phyloP scores from a whole-genome alignment of 1,140 invertebrate genomes.

The Pachypeltis micranthus region DNA sequence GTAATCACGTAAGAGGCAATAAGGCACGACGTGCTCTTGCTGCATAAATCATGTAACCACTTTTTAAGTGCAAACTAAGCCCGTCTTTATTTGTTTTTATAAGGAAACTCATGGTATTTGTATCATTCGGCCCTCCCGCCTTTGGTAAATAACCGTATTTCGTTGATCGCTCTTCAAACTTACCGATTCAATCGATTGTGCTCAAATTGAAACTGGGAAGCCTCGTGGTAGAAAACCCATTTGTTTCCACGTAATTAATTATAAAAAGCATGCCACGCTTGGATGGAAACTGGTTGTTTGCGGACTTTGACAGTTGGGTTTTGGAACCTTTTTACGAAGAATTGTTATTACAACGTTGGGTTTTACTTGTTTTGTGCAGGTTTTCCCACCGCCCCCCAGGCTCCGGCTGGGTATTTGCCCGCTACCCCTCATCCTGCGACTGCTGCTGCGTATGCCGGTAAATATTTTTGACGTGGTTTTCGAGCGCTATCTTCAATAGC shows the following conservation, averaged over 20 bases:
- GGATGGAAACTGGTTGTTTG: conserved; percentile 13
- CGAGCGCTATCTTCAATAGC: too few species aligned
- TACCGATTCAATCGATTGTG: too few species aligned
- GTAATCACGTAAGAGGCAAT: conserved; percentile 2
- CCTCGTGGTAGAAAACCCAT: conserved; percentile 16
- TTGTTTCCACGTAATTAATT: too few species aligned
- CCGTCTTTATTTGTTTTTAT: background rate
- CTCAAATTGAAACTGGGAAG: too few species aligned
- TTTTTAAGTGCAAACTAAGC: conserved; percentile 7
- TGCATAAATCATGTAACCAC: conserved; percentile 2
- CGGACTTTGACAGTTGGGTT: background rate
- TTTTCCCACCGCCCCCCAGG: conserved; percentile 40
- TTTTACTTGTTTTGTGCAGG: conserved; percentile 35
- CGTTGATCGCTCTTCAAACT: too few species aligned
- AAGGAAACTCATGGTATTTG: background rate
- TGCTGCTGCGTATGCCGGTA: conserved; percentile 38
- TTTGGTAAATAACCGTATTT: too few species aligned
- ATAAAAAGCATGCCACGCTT: conserved; percentile 14
- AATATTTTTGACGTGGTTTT: too few species aligned
- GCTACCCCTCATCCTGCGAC: conserved; percentile 36
- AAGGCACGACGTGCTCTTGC: background rate
- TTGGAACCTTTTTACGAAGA: background rate
- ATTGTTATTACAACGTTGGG: background rate
- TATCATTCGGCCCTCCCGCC: too few species aligned
- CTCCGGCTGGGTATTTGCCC: conserved; percentile 41